Percentiles rank a stretch among this genome's conserved stretches.
phyloP scores from a whole-genome alignment of 2,888 invertebrate species.

The Polymixis flavicincta region DNA sequence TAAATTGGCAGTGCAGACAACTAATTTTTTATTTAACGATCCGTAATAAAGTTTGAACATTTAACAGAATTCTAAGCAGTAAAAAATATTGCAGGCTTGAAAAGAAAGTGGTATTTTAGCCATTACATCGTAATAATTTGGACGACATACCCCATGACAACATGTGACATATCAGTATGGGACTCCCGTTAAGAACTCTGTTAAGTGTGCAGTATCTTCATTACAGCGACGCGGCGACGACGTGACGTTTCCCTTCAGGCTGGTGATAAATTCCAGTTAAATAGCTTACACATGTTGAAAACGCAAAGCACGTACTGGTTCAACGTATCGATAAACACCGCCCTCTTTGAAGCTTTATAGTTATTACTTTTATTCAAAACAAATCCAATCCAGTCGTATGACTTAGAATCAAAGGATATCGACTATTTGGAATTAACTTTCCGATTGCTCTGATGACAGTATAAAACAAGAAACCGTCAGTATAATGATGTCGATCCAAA shows the following conservation, averaged over 20 bases:
- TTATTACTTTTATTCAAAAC: constrained; percentile 59
- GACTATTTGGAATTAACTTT: constrained; percentile 57
- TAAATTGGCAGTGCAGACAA: neutral
- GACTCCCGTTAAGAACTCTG: constrained; percentile 64
- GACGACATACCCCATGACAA: neutral
- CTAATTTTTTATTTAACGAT: neutral
- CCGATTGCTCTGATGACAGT: constrained; percentile 54
- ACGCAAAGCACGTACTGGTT: constrained; percentile 55
- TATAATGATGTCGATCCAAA: constrained; percentile 80
- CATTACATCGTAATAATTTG: neutral
- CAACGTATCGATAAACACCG: constrained; percentile 49
- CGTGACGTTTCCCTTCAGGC: constrained; percentile 55
- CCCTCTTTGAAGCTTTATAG: constrained; percentile 36
- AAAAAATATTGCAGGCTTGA: neutral
- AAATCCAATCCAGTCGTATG: constrained; percentile 44
- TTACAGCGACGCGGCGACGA: constrained; percentile 41
- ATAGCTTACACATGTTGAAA: constrained; percentile 61
- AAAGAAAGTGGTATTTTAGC: neutral
- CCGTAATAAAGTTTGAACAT: too few species aligned
- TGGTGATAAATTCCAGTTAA: constrained; percentile 62
- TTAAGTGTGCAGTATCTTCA: constrained; percentile 56
- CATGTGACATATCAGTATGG: constrained; percentile 37
- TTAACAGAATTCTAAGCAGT: too few species aligned
- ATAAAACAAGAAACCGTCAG: constrained; percentile 74
- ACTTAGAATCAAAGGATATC: constrained; percentile 19